Conservation (phyloP, 1,140 invertebrate species). For the Trichonephila clavipes region DNA sequence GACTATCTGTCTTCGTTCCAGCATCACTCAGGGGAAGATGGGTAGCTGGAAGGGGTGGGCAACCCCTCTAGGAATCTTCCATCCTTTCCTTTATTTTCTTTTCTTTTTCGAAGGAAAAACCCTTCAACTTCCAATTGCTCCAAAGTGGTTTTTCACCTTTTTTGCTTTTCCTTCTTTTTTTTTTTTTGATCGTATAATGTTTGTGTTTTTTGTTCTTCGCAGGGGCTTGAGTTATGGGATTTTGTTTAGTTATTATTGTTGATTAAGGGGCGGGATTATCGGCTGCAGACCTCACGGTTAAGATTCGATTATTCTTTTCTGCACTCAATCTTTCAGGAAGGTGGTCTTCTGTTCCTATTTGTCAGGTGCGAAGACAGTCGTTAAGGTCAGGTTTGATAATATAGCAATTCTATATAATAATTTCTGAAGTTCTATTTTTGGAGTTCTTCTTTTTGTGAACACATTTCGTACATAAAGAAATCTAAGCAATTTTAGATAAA, state of each 20-base stretch:
- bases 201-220: slow-evolving; percentile 32
- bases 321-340: background rate
- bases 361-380: background rate
- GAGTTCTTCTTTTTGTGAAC: no score
- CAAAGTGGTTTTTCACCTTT: slow-evolving; percentile 60
- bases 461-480: no score
- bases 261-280: slow-evolving; percentile 32
- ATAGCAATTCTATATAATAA: no score
- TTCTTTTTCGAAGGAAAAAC: slow-evolving; percentile 38
- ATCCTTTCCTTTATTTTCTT: slow-evolving; percentile 2
- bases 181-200: background rate
- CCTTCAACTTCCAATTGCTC: slow-evolving; percentile 70
- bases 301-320: slow-evolving; percentile 42
- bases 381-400: background rate
- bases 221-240: slow-evolving; percentile 19
- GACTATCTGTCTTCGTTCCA: slow-evolving; percentile 70
- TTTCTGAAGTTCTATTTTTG: background rate
- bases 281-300: slow-evolving; percentile 25
- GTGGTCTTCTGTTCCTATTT: background rate
- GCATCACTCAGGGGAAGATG: slow-evolving; percentile 45
- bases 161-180: background rate
- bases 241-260: slow-evolving; percentile 55
- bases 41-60: background rate
- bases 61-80: slow-evolving; percentile 22
- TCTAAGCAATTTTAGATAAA: no score